phyloP scores from a whole-genome alignment of 2,113 vertebrate genomes.

The Mormyrus iriodes region DNA sequence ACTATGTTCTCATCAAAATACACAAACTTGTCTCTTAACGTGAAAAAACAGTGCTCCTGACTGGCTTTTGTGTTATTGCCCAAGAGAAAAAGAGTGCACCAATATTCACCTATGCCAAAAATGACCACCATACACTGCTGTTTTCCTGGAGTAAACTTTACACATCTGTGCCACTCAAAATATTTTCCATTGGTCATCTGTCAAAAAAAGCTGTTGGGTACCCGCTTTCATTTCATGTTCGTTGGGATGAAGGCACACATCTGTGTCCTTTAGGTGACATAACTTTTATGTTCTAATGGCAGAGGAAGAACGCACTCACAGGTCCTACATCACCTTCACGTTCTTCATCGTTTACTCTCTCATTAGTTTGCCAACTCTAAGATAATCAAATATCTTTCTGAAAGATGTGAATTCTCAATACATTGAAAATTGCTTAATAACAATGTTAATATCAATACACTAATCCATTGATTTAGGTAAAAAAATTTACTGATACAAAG shows the following conservation, averaged over 20 bases:
- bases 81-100: not conserved
- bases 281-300: not conserved
- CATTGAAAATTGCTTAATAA: not conserved
- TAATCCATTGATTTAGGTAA: not conserved
- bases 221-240: not conserved
- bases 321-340: not conserved
- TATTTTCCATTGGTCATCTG: not conserved
- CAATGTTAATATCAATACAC: not conserved
- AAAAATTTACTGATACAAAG: not conserved
- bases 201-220: not conserved
- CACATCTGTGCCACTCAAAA: not conserved
- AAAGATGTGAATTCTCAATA: not conserved
- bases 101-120: not conserved
- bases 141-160: not conserved
- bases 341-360: not conserved
- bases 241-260: not conserved
- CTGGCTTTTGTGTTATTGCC: not conserved
- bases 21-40: not conserved
- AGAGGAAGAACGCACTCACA: not conserved
- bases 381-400: not conserved
- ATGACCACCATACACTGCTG: not conserved
- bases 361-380: not conserved
- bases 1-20: not conserved
- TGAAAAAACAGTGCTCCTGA: not conserved
- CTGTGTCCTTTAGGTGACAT: not conserved